Base-by-base conservation (phyloP, 2,797 vertebrate genomes). In the Synaphobranchus kaupii region DNA sequence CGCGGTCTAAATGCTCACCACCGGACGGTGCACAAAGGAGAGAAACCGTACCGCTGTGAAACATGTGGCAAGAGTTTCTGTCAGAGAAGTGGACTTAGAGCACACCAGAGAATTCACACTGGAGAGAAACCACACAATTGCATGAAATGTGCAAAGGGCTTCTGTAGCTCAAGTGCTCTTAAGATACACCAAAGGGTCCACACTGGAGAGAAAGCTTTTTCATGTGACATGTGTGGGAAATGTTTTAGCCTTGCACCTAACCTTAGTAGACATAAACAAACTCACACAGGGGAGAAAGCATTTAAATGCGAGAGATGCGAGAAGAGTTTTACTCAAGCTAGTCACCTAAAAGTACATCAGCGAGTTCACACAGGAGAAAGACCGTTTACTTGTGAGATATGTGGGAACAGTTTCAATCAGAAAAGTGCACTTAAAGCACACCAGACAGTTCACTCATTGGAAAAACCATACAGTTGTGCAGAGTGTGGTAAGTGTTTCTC, bases 401-500 rank as follows among this genome's bases (percentile, higher is more conserved):
- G 92, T 9, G 84, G 89, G 15, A 89, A 85, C 39, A 44, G 56
- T 0, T 93, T 92, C 85, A 90, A 25, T 80, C 90, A 0, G 39
- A 90, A 28, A 87, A 56, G 73, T 87, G 88, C 90, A 92, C 48
- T 39, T 91, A 60, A 60, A 44, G 88, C 92, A 0, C 92, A 92
- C 80, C 89, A 87, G 58, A 71, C 87, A 0, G 86, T 91, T 7
- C 92, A 92, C 85, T 10, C 28, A 20, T 0, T 10, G 22, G 87
- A 84, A 76, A 90, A 88, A 2, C 89, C 89, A 0, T 85, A 90
- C 84, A 28, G 31, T 3, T 94, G 93, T 22, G 17, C 31, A 0
- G 88, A 90, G 63, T 94, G 93, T 31, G 83, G 90, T 20, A 92
- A 91, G 83, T 15, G 5, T 34, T 93, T 93, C 1, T 25, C 39